A percentile compares a stretch with the other conserved stretches of the same genome.
Evolutionary conservation across 2,113 vertebrate species (phyloP).

Genomic region (Camelus dromedarius): DNA sequence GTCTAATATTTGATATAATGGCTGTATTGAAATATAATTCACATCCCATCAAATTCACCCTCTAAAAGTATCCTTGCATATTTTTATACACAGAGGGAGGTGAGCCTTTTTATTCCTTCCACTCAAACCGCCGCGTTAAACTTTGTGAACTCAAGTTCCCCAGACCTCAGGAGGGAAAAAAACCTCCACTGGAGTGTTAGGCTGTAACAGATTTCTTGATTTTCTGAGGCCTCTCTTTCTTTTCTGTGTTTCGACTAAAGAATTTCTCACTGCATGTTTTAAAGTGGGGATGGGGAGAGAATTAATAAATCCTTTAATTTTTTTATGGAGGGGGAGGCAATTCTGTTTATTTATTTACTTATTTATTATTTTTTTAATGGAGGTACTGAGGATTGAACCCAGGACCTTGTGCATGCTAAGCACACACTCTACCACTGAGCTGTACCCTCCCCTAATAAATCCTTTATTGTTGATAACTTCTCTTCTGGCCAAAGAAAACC

Average conservation of each 20-base stretch:
- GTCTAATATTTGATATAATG: not conserved
- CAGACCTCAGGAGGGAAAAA: not conserved
- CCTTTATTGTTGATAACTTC: slow-evolving; percentile 44
- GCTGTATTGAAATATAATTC: not conserved
- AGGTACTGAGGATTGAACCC: too few relatives aligned
- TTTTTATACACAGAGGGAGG: not conserved
- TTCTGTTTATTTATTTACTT: too few relatives aligned
- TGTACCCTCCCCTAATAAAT: not conserved
- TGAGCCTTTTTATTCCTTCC: not conserved
- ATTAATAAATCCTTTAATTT: not conserved
- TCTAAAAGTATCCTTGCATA: not conserved
- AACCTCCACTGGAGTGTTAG: not conserved
- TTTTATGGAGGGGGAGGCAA: too few relatives aligned
- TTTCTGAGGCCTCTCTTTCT: not conserved
- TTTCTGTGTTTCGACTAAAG: not conserved
- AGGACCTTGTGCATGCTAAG: too few relatives aligned
- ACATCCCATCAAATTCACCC: not conserved
- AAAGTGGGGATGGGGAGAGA: not conserved
- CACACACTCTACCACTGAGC: too few relatives aligned
- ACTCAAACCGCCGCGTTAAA: not conserved
- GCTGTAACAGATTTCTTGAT: not conserved
- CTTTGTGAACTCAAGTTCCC: not conserved
- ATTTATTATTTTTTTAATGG: too few relatives aligned
- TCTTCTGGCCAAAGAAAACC: not conserved
- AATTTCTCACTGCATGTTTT: not conserved